These are phyloP conservation scores for Oscheius sp. DNA, from an alignment of 2,888 invertebrate species.

Conservation along the genomic window DNA sequence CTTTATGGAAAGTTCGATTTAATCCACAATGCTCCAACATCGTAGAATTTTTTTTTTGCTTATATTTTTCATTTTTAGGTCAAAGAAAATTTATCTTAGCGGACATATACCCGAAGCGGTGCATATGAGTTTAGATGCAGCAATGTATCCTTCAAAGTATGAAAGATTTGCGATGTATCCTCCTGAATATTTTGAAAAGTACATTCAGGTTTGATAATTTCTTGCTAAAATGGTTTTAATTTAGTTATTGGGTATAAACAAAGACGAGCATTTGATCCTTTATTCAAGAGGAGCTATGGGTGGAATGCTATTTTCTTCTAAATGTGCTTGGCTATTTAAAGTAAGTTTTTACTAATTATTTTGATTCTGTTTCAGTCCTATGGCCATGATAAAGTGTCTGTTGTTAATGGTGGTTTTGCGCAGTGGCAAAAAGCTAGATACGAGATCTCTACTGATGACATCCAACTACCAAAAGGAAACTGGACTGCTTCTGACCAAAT, in stretches of 20 bases:
- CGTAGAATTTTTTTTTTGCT: conserved; percentile 34
- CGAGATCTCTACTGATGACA: conserved; percentile 43
- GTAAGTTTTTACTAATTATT: too few relatives aligned
- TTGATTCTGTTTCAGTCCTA: conserved; percentile 50
- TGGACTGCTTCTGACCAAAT: conserved; percentile 45
- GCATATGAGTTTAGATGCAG: conserved; percentile 56
- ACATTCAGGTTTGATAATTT: conserved; percentile 43
- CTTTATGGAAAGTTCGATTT: conserved; percentile 57
- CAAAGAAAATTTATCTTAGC: conserved; percentile 40
- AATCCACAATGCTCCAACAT: conserved; percentile 35
- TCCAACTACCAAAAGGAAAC: conserved; percentile 44
- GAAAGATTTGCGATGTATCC: conserved; percentile 60
- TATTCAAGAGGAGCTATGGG: conserved; percentile 60
- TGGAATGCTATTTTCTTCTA: conserved; percentile 63
- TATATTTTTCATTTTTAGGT: conserved; percentile 32
- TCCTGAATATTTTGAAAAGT: conserved; percentile 56
- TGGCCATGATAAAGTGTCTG: conserved; percentile 60
- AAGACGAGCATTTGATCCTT: conserved; percentile 58
- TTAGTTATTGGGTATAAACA: conserved; percentile 50
- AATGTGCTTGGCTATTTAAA: conserved; percentile 61
- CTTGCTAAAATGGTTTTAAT: neutral
- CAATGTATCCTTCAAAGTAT: conserved; percentile 58
- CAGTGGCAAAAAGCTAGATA: conserved; percentile 48
- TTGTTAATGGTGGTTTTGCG: conserved; percentile 61
- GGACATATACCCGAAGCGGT: conserved; percentile 60